Evolutionary conservation across 2,113 vertebrate species (phyloP).

Genomic region (Saccopteryx bilineata): DNA sequence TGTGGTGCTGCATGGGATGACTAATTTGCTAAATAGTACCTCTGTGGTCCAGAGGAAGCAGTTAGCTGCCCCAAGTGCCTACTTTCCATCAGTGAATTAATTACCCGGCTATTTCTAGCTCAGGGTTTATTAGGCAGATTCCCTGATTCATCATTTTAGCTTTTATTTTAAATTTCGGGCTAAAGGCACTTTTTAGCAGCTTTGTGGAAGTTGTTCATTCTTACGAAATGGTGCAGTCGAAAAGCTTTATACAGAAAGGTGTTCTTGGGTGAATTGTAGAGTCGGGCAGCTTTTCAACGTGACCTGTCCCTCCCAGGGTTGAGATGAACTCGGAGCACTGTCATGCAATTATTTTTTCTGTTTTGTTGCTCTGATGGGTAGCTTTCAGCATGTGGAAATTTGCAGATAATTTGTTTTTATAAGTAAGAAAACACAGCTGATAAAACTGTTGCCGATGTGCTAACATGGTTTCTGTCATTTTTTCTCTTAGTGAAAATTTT

Average conservation of each 20-base stretch:
- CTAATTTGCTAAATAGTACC: slow-evolving; percentile 57
- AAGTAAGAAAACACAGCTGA: slow-evolving; percentile 21
- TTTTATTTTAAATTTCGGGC: slow-evolving; percentile 58
- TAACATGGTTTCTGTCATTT: slow-evolving; percentile 7
- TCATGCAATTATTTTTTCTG: slow-evolving; percentile 37
- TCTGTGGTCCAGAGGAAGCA: no score
- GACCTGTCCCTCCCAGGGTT: not conserved
- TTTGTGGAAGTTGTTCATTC: slow-evolving; percentile 49
- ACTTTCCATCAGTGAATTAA: slow-evolving; percentile 54
- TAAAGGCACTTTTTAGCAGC: slow-evolving; percentile 18
- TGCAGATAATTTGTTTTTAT: slow-evolving; percentile 43
- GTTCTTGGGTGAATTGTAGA: not conserved
- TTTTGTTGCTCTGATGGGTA: not conserved
- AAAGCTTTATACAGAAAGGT: slow-evolving; percentile 28
- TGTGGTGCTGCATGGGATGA: not conserved
- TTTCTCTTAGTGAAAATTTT: slow-evolving; percentile 44
- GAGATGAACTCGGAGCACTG: not conserved
- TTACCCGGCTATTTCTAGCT: slow-evolving; percentile 57
- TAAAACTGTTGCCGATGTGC: not conserved
- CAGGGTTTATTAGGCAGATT: slow-evolving; percentile 60
- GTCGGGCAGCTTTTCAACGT: not conserved
- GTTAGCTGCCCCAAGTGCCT: no score
- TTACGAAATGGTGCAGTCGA: not conserved
- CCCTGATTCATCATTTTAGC: slow-evolving; percentile 54
- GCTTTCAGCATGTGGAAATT: slow-evolving; percentile 14